Percentiles rank a stretch among this genome's conserved stretches.
These are phyloP conservation scores for Toxotes jaculatrix DNA, from an alignment of 2,113 vertebrate genomes.

Conservation along the genomic window DNA sequence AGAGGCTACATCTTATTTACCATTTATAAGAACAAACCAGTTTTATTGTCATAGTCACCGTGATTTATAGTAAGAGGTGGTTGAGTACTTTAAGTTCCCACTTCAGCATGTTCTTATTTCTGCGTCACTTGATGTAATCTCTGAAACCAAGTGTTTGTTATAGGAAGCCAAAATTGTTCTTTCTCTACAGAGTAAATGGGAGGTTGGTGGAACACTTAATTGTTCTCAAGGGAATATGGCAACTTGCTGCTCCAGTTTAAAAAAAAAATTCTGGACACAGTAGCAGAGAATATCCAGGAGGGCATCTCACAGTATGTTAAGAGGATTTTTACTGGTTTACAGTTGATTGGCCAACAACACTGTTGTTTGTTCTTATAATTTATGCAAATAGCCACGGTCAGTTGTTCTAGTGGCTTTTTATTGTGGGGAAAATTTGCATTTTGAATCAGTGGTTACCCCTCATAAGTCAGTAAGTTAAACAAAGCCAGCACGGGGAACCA, in stretches of 20 bases:
- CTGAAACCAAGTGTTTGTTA: not conserved
- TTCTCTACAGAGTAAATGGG: constrained; percentile 16
- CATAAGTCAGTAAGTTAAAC: not conserved
- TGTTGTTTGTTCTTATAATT: constrained; percentile 2
- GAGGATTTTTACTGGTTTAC: constrained; percentile 5
- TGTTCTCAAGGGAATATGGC: constrained; percentile 3
- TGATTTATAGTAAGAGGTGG: not conserved
- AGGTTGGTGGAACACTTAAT: not conserved
- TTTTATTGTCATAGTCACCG: not conserved
- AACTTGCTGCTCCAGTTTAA: constrained; percentile 12
- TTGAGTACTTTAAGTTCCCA: not conserved
- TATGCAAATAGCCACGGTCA: not conserved
- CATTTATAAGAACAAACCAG: not conserved
- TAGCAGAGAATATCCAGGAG: not conserved
- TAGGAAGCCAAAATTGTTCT: constrained; percentile 15
- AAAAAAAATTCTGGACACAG: constrained; percentile 17
- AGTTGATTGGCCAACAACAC: not conserved
- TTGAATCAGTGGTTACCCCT: not conserved
- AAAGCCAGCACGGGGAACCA: not conserved
- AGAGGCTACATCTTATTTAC: not conserved
- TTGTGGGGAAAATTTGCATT: not conserved
- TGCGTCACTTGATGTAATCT: constrained; percentile 2
- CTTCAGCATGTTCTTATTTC: not conserved
- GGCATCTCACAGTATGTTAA: not conserved
- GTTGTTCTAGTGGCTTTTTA: not conserved